A percentile compares a stretch with the other conserved stretches of the same genome.
These are phyloP conservation scores for Branchellion lobata DNA, from an alignment of 2,888 invertebrate genomes.

Conservation along the genomic window DNA sequence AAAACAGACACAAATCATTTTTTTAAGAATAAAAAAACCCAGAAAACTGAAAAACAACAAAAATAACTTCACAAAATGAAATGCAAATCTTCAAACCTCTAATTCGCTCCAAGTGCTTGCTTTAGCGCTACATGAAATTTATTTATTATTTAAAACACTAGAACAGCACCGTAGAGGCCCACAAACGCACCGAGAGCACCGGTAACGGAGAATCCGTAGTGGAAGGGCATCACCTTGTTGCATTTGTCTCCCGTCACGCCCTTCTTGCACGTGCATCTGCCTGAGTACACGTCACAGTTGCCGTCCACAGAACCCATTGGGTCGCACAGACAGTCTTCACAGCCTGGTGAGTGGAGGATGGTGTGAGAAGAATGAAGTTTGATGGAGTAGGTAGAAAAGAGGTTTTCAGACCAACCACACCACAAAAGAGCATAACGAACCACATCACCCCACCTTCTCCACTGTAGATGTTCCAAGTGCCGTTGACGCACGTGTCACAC, in stretches of 20 bases:
- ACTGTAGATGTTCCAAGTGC: slow-evolving; percentile 77
- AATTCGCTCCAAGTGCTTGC: background rate
- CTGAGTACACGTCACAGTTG: slow-evolving; percentile 74
- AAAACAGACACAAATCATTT: no score
- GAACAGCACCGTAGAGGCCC: no score
- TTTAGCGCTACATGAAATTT: background rate
- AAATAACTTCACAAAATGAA: background rate
- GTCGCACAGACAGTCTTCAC: slow-evolving; percentile 72
- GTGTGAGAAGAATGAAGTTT: no score
- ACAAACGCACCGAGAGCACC: slow-evolving; percentile 64
- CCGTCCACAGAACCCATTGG: slow-evolving; percentile 74
- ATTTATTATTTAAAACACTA: background rate
- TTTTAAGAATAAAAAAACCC: no score
- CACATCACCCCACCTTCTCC: slow-evolving; percentile 31
- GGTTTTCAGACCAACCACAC: no score
- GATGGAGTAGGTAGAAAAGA: no score
- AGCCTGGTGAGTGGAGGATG: slow-evolving; percentile 48
- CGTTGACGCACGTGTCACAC: slow-evolving; percentile 93
- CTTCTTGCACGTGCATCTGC: slow-evolving; percentile 68
- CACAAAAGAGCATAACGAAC: no score
- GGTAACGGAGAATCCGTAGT: slow-evolving; percentile 64
- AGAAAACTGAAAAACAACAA: no score
- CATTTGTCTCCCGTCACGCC: slow-evolving; percentile 87
- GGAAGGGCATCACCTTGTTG: slow-evolving; percentile 76
- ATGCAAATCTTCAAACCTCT: background rate